These are phyloP conservation scores for Agonopterix arenella DNA, from an alignment of 2,888 invertebrate species.

Conservation along the genomic window DNA sequence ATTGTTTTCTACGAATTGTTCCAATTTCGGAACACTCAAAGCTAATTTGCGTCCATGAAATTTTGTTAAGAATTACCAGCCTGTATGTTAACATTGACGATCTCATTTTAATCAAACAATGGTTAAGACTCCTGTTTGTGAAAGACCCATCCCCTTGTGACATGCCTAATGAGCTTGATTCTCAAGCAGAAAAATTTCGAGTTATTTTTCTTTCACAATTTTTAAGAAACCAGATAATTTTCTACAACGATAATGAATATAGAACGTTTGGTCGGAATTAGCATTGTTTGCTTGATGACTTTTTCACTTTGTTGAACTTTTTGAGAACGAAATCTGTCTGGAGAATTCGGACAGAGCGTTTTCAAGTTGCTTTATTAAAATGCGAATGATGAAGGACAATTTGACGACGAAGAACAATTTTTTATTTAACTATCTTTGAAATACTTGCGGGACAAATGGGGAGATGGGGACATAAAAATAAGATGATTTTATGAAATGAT, in stretches of 20 bases:
- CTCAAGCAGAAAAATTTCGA: conserved; percentile 15
- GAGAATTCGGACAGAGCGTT: too few species aligned
- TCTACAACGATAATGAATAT: conserved; percentile 23
- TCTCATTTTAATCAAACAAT: conserved; percentile 29
- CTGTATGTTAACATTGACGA: not conserved
- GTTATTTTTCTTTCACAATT: conserved; percentile 21
- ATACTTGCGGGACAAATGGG: too few species aligned
- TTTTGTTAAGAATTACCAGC: not conserved
- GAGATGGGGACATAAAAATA: too few species aligned
- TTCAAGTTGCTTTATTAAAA: too few species aligned
- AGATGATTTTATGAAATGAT: too few species aligned
- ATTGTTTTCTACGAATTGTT: too few species aligned
- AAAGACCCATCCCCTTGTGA: conserved; percentile 16
- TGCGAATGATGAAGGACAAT: too few species aligned
- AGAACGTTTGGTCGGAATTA: conserved; percentile 15
- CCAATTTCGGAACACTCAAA: too few species aligned
- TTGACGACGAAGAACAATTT: too few species aligned
- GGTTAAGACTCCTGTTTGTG: conserved; percentile 22
- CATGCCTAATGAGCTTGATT: conserved; percentile 33
- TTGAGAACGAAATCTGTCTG: not conserved
- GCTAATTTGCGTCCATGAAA: too few species aligned
- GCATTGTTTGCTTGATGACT: conserved; percentile 11
- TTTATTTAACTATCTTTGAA: too few species aligned
- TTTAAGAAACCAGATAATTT: conserved; percentile 24
- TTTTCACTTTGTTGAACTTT: conserved; percentile 8